Evolutionary conservation across 2,113 vertebrate species (phyloP).

Genomic region (Rhinopomastus cyanomelas): DNA sequence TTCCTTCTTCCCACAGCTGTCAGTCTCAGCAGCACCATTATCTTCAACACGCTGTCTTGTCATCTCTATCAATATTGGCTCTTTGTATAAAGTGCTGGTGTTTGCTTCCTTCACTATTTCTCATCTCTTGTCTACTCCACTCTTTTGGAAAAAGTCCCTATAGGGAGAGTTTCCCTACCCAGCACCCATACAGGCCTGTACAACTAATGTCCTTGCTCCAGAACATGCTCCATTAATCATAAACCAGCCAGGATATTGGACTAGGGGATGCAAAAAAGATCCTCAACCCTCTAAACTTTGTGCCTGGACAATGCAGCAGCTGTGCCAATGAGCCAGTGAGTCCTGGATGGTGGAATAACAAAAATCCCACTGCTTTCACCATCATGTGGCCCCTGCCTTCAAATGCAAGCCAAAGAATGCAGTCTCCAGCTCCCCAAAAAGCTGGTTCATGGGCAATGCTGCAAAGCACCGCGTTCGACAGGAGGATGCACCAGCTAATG

Average conservation of each 20-base stretch:
- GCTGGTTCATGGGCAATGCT: background rate
- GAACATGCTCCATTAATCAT: rapidly evolving
- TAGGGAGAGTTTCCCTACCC: background rate
- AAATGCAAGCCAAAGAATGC: background rate
- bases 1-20: slow-evolving; percentile 34
- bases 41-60: background rate
- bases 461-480: background rate
- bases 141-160: background rate
- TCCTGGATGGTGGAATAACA: background rate
- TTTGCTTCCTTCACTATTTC: background rate
- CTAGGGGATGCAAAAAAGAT: background rate
- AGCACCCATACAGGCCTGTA: background rate
- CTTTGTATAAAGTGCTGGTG: background rate
- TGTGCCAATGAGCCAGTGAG: rapidly evolving
- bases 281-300: background rate
- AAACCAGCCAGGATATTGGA: background rate
- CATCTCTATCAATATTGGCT: slow-evolving; percentile 24
- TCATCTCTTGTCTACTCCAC: background rate
- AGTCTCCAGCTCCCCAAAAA: background rate
- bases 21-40: slow-evolving; percentile 2
- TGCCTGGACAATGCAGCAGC: background rate
- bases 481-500: background rate
- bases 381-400: background rate
- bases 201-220: background rate
- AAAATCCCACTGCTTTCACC: background rate